Base-by-base conservation (phyloP, 30 jellyfish, hydroid and myxozoan genomes). In the Chrysaora quinquecirrha region DNA sequence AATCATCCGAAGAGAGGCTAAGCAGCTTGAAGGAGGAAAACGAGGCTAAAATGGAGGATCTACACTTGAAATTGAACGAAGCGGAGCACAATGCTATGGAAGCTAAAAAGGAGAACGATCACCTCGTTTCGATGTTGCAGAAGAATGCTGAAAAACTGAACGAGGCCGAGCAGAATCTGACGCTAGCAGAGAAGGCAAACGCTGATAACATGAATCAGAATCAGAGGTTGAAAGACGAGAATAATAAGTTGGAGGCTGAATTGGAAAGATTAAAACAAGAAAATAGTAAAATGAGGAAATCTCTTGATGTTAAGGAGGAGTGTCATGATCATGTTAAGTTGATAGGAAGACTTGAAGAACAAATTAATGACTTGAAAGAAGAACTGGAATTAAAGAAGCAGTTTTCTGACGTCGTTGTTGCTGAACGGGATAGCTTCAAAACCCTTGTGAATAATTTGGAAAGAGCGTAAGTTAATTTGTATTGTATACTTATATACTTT, bases 1-100 rank as follows among this genome's bases (percentile, higher is more conserved):
- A 94, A 64, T 64, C 54, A 21, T 91, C 98, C 0, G 96, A 91
- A 76, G 96, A 85, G 48, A 91, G 65, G 30, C 75, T 90, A 10
- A 76, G 76, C 66, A 61, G 77, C 24, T 30, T 80, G 2, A 73
- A 83, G 63, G 60, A 52, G 23, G 90, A 71, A 22, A 27, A 74
- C 4, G 90, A 78, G 21, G 76, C 38, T 10, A 84, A 69, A 62
- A 50, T 83, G n/a, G 78, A 50, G 1, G 97, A 88, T 48, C 52
- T 88, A n/a, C 67, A 46, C 31, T n/a, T 10, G 28, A 10, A 43
- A 83, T 66, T 65, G 49, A 94, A 64, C 43, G 94, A 66, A 14
- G 64, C 73, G 3, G 86, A 76, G 31, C 70, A 65, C 31, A 34
- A 52, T 20, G 12, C 21, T 19, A 62, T 73, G 19, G 73, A 50